phyloP scores from a whole-genome alignment of 2,113 vertebrate species.

The Charadrius vociferus region DNA sequence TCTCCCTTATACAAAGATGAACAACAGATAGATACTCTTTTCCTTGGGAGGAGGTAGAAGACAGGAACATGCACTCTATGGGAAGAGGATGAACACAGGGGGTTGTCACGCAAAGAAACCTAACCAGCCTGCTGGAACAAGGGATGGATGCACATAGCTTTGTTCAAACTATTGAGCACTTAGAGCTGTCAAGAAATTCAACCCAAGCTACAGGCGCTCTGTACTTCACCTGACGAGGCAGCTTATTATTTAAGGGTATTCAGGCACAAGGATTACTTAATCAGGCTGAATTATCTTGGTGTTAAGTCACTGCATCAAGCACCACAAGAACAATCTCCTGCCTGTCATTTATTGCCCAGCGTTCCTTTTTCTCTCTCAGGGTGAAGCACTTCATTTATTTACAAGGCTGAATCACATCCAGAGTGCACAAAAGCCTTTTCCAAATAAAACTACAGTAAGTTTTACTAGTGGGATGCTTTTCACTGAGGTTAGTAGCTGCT shows the following conservation, averaged over 20 bases:
- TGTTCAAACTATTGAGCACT: not conserved
- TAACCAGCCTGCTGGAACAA: not conserved
- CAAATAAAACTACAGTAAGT: not conserved
- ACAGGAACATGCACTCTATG: not conserved
- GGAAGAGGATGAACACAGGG: not conserved
- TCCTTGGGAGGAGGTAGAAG: not conserved
- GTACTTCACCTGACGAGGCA: not conserved
- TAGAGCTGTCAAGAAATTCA: not conserved
- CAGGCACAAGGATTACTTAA: not conserved
- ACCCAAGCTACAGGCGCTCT: not conserved
- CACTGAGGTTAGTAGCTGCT: not conserved
- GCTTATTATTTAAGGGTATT: not conserved
- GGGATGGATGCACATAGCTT: not conserved
- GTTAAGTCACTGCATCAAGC: not conserved
- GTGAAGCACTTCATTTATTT: not conserved
- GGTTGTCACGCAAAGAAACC: not conserved
- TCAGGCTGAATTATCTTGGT: not conserved
- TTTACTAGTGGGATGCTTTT: not conserved
- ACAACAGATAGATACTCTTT: rapidly evolving
- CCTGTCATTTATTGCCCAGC: not conserved
- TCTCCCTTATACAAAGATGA: not conserved
- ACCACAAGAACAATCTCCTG: not conserved
- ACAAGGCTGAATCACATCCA: not conserved
- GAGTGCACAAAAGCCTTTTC: not conserved
- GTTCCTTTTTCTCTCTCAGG: not conserved